A percentile compares a stretch with the other conserved stretches of the same genome.
These are phyloP conservation scores for Gallinago stenura DNA, from an alignment of 2,797 vertebrate species.

Conservation along the genomic window DNA sequence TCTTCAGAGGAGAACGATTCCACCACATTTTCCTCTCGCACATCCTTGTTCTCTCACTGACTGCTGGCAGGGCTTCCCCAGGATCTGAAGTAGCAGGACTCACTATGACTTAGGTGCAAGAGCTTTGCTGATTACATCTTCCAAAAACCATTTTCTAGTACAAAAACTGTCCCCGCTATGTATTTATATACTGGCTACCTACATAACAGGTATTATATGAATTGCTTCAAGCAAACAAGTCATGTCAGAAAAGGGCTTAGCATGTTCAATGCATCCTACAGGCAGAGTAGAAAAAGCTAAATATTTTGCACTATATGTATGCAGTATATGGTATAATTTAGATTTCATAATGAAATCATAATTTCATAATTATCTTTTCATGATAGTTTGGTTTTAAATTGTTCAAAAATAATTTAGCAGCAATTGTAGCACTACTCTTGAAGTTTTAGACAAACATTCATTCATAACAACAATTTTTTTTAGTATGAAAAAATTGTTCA, in stretches of 20 bases:
- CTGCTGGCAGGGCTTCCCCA: not conserved
- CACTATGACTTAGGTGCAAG: not conserved
- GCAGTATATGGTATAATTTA: not conserved
- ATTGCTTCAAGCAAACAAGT: not conserved
- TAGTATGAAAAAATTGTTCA: not conserved
- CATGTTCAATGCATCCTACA: not conserved
- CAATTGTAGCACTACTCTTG: not conserved
- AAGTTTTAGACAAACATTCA: not conserved
- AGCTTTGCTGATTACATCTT: not conserved
- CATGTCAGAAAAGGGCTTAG: not conserved
- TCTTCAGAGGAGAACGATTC: not conserved
- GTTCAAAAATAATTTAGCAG: not conserved
- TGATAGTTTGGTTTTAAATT: not conserved
- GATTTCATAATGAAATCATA: not conserved
- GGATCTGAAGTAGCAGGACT: not conserved
- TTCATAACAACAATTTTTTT: not conserved
- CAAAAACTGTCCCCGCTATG: not conserved
- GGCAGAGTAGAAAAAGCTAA: not conserved
- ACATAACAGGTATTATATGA: rapidly evolving
- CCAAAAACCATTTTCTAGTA: not conserved
- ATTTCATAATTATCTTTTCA: not conserved
- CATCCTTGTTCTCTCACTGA: not conserved
- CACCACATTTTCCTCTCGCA: not conserved
- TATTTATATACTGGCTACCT: not conserved
- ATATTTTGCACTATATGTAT: not conserved